Percentiles rank a stretch among this genome's conserved stretches.
phyloP scores from a whole-genome alignment of 2,888 invertebrate species.

The Camptogramma bilineatum region DNA sequence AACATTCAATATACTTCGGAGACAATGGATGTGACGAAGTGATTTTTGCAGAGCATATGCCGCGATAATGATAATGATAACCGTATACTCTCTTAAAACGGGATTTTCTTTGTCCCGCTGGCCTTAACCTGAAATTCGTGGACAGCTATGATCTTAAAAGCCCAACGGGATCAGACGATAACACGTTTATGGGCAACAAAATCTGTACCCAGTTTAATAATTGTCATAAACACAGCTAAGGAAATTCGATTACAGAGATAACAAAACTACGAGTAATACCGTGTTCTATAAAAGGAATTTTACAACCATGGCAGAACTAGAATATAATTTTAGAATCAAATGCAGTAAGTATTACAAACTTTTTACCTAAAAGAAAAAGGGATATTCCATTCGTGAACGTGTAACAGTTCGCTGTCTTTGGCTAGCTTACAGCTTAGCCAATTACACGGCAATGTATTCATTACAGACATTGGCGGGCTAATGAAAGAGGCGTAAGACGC shows the following conservation, averaged over 20 bases:
- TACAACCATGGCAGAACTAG: neutral
- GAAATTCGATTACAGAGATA: neutral
- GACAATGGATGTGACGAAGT: conserved; percentile 65
- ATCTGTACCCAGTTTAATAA: conserved; percentile 45
- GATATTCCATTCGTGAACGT: conserved; percentile 41
- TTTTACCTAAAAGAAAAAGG: conserved; percentile 12
- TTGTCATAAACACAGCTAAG: neutral
- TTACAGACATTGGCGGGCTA: conserved; percentile 68
- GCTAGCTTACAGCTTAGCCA: conserved; percentile 51
- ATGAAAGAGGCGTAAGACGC: conserved; percentile 65
- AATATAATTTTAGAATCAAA: conserved; percentile 7
- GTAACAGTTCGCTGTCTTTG: conserved; percentile 59
- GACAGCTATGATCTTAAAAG: conserved; percentile 59
- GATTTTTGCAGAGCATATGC: conserved; percentile 38
- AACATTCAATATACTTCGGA: conserved; percentile 56
- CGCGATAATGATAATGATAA: conserved; percentile 66
- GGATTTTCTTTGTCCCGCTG: conserved; percentile 61
- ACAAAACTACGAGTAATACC: neutral
- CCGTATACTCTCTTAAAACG: conserved; percentile 73
- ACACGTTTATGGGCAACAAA: conserved; percentile 55
- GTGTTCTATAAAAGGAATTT: conserved; percentile 1
- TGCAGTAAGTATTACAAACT: conserved; percentile 1
- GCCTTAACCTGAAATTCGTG: conserved; percentile 41
- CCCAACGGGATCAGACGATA: conserved; percentile 44
- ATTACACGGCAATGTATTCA: conserved; percentile 75